Percentiles rank a stretch among this genome's conserved stretches.
phyloP scores from a whole-genome alignment of 2,888 invertebrate genomes.

The Drosophila meridionalis region DNA sequence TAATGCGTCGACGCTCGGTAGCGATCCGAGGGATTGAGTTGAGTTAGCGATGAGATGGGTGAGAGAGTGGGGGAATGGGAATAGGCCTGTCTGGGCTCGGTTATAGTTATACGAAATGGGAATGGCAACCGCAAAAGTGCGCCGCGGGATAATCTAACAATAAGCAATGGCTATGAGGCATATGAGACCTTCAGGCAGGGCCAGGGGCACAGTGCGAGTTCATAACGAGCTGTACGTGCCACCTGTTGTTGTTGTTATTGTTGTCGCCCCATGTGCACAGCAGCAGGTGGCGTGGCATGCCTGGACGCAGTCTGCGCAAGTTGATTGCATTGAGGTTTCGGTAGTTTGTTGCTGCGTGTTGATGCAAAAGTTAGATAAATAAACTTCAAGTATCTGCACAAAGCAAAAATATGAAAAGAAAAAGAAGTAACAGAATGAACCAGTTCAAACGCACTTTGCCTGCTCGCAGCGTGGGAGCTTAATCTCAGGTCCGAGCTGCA shows the following conservation, averaged over 20 bases:
- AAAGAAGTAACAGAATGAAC: not conserved
- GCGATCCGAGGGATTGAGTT: conserved; percentile 38
- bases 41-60: conserved; percentile 14
- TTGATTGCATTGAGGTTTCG: conserved; percentile 62
- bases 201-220: conserved; percentile 11
- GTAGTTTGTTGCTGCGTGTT: conserved; percentile 66
- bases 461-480: conserved; percentile 54
- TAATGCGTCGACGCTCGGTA: conserved; percentile 59
- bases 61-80: not conserved
- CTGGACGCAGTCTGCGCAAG: conserved; percentile 41
- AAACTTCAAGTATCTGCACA: conserved; percentile 67
- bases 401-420: not conserved
- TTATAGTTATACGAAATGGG: conserved; percentile 22
- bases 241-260: conserved; percentile 61
- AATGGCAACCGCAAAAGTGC: conserved; percentile 69
- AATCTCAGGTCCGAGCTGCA: conserved; percentile 6
- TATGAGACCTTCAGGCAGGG: conserved; percentile 51
- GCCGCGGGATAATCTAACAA: conserved; percentile 70
- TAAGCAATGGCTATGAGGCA: conserved; percentile 69
- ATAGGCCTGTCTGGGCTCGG: conserved; percentile 1
- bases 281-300: conserved; percentile 68
- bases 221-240: conserved; percentile 68
- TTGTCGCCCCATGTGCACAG: conserved; percentile 33
- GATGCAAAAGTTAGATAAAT: conserved; percentile 77
- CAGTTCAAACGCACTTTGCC: conserved; percentile 49